A percentile compares a stretch with the other conserved stretches of the same genome.
Conservation (phyloP, 2,888 invertebrate species). For the Odontocerum albicorne region DNA sequence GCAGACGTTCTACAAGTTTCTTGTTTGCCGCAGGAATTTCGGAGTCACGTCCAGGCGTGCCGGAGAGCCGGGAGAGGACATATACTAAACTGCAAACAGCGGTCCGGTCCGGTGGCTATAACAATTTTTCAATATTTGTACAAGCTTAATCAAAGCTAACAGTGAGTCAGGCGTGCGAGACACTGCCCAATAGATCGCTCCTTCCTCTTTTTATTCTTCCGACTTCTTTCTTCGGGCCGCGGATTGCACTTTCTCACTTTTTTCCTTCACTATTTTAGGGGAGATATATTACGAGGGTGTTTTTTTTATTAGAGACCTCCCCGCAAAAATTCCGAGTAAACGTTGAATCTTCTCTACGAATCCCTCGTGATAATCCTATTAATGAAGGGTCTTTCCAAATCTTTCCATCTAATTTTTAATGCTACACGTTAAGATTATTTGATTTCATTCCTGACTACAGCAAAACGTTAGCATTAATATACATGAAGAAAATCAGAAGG, state of each 20-base stretch:
- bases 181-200: too few species aligned
- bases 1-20: conserved; percentile 18
- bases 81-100: conserved; percentile 29
- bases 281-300: conserved; percentile 10
- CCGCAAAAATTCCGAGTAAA: conserved; percentile 7
- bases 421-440: too few species aligned
- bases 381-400: conserved; percentile 2
- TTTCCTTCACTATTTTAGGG: conserved; percentile 12
- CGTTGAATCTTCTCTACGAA: conserved; percentile 1
- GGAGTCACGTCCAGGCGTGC: conserved; percentile 24
- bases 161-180: conserved; percentile 11
- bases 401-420: too few species aligned
- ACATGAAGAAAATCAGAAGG: too few species aligned
- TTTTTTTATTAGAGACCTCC: conserved; percentile 5
- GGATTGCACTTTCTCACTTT: conserved; percentile 11
- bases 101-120: conserved; percentile 21
- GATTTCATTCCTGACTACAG: too few species aligned
- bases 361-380: conserved; percentile 2
- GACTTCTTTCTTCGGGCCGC: background rate
- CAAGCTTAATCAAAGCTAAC: conserved; percentile 31
- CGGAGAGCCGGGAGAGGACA: too few species aligned
- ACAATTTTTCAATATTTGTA: conserved; percentile 36
- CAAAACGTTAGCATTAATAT: too few species aligned
- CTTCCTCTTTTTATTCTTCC: conserved; percentile 10
- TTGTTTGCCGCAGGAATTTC: conserved; percentile 29